Percentiles rank a stretch among this genome's conserved stretches.
Conservation (phyloP, 2,113 vertebrate genomes). For the Nerophis ophidion region DNA sequence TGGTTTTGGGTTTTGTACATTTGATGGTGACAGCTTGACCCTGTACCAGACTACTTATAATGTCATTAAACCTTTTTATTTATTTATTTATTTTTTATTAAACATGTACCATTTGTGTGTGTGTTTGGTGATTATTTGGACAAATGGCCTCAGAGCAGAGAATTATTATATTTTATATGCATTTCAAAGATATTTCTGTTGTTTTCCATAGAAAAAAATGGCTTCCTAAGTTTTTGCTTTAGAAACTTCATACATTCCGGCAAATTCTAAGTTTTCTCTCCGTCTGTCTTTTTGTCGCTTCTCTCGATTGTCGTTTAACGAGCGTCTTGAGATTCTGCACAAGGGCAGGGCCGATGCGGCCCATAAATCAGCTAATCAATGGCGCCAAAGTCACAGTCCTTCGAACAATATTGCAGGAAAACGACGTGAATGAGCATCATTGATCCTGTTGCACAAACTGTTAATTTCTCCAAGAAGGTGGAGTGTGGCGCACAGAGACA, state of each 20-base stretch:
- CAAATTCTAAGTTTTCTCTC: slow-evolving; percentile 2
- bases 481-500: slow-evolving; percentile 40
- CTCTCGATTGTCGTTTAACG: slow-evolving; percentile 6
- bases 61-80: too few relatives aligned
- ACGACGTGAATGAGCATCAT: slow-evolving; percentile 52
- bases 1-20: too few relatives aligned
- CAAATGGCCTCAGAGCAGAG: too few relatives aligned
- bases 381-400: slow-evolving; percentile 51
- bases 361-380: slow-evolving; percentile 61
- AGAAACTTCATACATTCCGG: background rate
- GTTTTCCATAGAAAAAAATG: background rate
- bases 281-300: background rate
- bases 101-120: too few relatives aligned
- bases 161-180: background rate
- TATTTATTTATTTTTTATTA: too few relatives aligned
- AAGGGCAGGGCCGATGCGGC: slow-evolving; percentile 40
- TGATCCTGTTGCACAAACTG: slow-evolving; percentile 58
- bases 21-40: too few relatives aligned
- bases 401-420: slow-evolving; percentile 60
- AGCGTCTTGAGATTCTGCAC: slow-evolving; percentile 25
- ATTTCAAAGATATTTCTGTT: background rate
- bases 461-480: slow-evolving; percentile 46
- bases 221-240: background rate
- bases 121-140: too few relatives aligned
- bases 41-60: too few relatives aligned